A percentile compares a stretch with the other conserved stretches of the same genome.
Conservation (phyloP, 2,888 invertebrate species). For the Branchinecta sandiegonensis region DNA sequence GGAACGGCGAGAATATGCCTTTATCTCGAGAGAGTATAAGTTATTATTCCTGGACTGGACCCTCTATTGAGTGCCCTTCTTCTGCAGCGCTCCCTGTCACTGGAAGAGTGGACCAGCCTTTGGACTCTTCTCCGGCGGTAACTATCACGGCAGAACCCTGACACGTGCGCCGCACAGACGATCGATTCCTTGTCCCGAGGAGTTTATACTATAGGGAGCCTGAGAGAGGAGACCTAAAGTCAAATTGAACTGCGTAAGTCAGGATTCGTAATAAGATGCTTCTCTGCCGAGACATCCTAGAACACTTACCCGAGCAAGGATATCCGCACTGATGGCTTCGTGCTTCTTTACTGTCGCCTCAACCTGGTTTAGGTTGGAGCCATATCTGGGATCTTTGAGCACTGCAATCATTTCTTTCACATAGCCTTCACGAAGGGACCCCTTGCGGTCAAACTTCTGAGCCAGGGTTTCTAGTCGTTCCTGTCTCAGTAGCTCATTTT, state of each 20-base stretch:
- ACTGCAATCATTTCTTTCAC: slow-evolving; percentile 95
- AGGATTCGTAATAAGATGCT: neutral
- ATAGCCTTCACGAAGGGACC: slow-evolving; percentile 83
- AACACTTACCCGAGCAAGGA: slow-evolving; percentile 55
- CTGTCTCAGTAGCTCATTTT: slow-evolving; percentile 77
- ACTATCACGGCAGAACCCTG: too few species aligned
- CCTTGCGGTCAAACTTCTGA: slow-evolving; percentile 90
- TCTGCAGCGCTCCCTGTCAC: too few species aligned
- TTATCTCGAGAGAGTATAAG: too few species aligned
- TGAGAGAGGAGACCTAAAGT: neutral
- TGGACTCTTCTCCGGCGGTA: too few species aligned
- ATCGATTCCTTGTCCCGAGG: neutral
- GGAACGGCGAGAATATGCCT: too few species aligned
- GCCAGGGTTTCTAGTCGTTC: slow-evolving; percentile 87
- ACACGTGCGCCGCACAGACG: too few species aligned
- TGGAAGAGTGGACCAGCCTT: too few species aligned
- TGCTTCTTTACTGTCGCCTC: slow-evolving; percentile 97
- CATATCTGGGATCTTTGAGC: slow-evolving; percentile 76
- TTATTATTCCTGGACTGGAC: too few species aligned
- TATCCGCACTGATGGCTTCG: slow-evolving; percentile 94
- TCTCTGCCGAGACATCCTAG: neutral
- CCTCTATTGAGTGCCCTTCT: too few species aligned
- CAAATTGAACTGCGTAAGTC: slow-evolving; percentile 32
- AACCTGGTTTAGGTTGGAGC: slow-evolving; percentile 75
- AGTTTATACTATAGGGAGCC: neutral